A percentile compares a stretch with the other conserved stretches of the same genome.
Evolutionary conservation across 2,113 vertebrate genomes (phyloP).

Genomic region (Gobiocypris rarus): DNA sequence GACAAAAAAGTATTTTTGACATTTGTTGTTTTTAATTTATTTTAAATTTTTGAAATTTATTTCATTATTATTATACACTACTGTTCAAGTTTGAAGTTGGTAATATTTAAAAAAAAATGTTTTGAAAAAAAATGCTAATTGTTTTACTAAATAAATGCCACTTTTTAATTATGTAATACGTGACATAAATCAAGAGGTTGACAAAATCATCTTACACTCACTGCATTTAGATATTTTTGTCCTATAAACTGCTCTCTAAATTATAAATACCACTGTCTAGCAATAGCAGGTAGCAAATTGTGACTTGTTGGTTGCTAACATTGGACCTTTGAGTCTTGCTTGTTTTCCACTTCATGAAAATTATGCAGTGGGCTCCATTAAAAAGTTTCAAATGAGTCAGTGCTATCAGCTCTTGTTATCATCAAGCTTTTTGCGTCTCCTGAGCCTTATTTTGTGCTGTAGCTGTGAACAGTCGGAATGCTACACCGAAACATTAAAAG

Average conservation of each 20-base stretch:
- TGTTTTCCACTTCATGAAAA: slow-evolving; percentile 13
- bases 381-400: background rate
- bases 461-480: background rate
- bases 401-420: background rate
- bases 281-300: background rate
- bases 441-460: background rate
- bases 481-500: background rate
- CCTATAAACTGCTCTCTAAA: background rate
- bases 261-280: background rate
- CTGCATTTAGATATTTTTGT: background rate
- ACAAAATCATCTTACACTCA: background rate
- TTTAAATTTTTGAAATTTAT: no score
- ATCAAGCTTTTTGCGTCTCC: background rate
- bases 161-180: background rate
- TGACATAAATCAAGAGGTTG: background rate
- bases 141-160: background rate
- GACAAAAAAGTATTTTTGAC: no score
- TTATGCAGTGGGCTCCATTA: background rate
- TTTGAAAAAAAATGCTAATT: background rate
- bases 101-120: no score
- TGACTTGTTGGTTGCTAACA: background rate
- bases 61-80: no score
- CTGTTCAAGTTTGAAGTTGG: no score
- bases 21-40: no score
- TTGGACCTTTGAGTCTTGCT: background rate